A percentile compares a stretch with the other conserved stretches of the same genome.
Conservation (phyloP, 2,888 invertebrate genomes). For the Catocala nupta region DNA sequence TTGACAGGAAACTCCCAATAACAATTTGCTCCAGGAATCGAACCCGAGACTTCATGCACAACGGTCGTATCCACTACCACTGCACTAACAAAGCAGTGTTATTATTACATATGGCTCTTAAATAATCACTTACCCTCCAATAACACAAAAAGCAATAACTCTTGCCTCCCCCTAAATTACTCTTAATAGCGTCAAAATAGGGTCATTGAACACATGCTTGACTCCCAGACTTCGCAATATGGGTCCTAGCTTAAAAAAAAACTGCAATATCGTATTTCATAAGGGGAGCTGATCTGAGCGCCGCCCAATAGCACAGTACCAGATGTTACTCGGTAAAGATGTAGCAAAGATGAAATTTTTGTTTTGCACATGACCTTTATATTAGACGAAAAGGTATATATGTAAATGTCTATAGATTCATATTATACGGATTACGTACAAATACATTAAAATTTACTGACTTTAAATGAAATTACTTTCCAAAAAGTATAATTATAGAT, state of each 20-base stretch:
- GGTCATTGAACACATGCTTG: slow-evolving; percentile 33
- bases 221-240: slow-evolving; percentile 33
- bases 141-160: slow-evolving; percentile 23
- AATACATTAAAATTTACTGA: no score
- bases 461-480: no score
- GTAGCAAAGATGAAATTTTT: slow-evolving; percentile 6
- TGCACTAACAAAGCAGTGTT: no score
- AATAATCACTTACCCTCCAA: slow-evolving; percentile 2
- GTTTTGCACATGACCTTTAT: background rate
- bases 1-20: no score
- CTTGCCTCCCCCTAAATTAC: slow-evolving; percentile 15
- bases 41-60: no score
- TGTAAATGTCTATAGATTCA: no score
- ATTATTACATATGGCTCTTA: background rate
- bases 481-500: no score
- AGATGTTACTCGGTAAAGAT: slow-evolving; percentile 18
- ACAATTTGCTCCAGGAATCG: no score
- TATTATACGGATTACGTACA: no score
- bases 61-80: no score
- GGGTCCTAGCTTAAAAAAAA: slow-evolving; percentile 27
- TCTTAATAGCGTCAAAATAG: slow-evolving; percentile 25
- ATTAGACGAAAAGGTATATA: no score
- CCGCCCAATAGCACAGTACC: slow-evolving; percentile 1
- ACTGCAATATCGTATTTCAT: slow-evolving; percentile 37
- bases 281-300: slow-evolving; percentile 5